A percentile compares a stretch with the other conserved stretches of the same genome.
Evolutionary conservation across 2,888 invertebrate species (phyloP).

Genomic region (Drosophila eohydei): DNA sequence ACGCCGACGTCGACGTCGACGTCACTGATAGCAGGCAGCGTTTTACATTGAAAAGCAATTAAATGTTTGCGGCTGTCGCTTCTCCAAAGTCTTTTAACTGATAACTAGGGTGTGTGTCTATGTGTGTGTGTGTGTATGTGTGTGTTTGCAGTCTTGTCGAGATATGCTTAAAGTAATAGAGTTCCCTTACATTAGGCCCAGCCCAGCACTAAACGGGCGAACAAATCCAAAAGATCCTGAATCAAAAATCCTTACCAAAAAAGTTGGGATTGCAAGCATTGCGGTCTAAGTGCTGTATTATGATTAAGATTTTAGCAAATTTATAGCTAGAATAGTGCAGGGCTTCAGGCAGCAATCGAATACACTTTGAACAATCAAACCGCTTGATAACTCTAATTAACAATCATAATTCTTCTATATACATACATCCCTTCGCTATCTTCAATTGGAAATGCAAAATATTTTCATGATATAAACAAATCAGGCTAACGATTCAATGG

Average conservation of each 20-base stretch:
- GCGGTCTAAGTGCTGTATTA: not conserved
- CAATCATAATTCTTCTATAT: not conserved
- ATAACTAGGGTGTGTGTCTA: constrained; percentile 39
- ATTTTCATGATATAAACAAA: too few species aligned
- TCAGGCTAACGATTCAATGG: not conserved
- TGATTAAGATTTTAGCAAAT: not conserved
- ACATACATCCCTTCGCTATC: not conserved
- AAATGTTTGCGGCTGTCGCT: constrained; percentile 65
- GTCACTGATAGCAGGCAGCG: constrained; percentile 52
- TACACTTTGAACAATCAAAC: not conserved
- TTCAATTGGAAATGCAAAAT: not conserved
- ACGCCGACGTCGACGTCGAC: constrained; percentile 18
- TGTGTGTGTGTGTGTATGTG: constrained; percentile 17
- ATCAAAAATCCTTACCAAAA: not conserved
- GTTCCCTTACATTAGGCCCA: not conserved
- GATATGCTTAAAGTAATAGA: constrained; percentile 38
- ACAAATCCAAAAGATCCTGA: not conserved
- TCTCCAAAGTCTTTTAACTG: constrained; percentile 60
- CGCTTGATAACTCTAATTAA: not conserved
- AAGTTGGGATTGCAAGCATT: not conserved
- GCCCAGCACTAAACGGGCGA: not conserved
- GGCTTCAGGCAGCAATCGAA: too few species aligned
- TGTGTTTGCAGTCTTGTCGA: constrained; percentile 50
- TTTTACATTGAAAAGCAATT: constrained; percentile 82
- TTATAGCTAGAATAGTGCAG: not conserved